Evolutionary conservation across 2,113 vertebrate species (phyloP).

Genomic region (Ibidorhyncha struthersii): DNA sequence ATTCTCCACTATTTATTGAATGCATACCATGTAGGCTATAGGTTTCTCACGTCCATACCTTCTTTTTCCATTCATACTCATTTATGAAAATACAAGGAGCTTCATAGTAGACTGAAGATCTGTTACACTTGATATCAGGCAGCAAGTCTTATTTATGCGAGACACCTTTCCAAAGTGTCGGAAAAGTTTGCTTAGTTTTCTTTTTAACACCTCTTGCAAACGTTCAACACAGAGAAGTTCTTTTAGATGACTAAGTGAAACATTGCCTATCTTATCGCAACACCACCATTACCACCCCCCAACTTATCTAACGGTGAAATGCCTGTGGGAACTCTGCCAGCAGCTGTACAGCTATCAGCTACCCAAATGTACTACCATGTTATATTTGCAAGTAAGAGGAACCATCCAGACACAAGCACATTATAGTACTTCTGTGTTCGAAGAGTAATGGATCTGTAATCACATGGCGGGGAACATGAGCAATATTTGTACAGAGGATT

Average conservation of each 20-base stretch:
- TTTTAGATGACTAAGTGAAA: not conserved
- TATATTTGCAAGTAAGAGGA: not conserved
- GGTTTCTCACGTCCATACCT: not conserved
- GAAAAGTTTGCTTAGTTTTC: not conserved
- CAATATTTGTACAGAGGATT: not conserved
- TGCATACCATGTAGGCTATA: not conserved
- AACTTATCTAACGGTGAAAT: slow-evolving; percentile 28
- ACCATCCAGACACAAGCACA: not conserved
- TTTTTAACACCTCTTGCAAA: not conserved
- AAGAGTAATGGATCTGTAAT: not conserved
- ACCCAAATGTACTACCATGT: not conserved
- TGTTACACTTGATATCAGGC: not conserved
- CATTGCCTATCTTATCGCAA: slow-evolving; percentile 1
- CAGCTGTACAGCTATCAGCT: not conserved
- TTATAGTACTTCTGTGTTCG: not conserved
- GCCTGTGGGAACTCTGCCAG: not conserved
- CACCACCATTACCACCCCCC: not conserved
- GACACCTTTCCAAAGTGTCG: not conserved
- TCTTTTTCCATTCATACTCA: not conserved
- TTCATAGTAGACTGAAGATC: not conserved
- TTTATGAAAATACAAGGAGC: not conserved
- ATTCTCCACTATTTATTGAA: not conserved
- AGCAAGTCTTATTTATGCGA: not conserved
- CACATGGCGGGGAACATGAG: not conserved
- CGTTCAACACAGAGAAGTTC: not conserved